Evolutionary conservation across 92 coral and sea anemone species (phyloP).

Genomic region (Epizoanthus fatuus): DNA sequence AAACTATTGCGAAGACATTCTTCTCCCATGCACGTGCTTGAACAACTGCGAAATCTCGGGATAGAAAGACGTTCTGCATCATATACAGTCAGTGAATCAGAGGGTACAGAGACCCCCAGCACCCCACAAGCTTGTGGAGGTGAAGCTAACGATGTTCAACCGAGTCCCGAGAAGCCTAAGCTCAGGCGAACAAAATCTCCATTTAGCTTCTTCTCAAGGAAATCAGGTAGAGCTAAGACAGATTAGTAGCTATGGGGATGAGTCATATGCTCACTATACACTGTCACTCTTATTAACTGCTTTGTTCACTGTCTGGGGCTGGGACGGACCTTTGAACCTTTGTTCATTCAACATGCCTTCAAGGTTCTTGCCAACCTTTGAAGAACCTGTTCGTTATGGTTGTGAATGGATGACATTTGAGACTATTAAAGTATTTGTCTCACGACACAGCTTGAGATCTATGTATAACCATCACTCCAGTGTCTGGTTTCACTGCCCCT

Average conservation of each 20-base stretch:
- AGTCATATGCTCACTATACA: too few species aligned
- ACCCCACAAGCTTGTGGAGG: slow-evolving; percentile 1
- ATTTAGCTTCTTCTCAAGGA: slow-evolving; percentile 34
- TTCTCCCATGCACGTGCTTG: slow-evolving; percentile 34
- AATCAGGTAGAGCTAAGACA: slow-evolving; percentile 27
- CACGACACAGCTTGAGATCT: too few species aligned
- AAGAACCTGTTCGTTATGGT: too few species aligned
- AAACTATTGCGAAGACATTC: slow-evolving; percentile 20
- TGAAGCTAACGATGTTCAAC: background rate
- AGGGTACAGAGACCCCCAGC: background rate
- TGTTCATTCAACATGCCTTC: too few species aligned
- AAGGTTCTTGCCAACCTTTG: too few species aligned
- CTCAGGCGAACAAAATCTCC: slow-evolving; percentile 25
- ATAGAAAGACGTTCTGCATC: slow-evolving; percentile 31
- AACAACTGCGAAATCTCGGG: slow-evolving; percentile 30
- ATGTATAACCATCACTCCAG: too few species aligned
- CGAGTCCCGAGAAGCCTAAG: background rate
- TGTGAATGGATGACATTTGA: too few species aligned
- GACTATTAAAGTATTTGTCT: too few species aligned
- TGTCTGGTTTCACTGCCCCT: too few species aligned
- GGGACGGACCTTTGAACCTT: too few species aligned
- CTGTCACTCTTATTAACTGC: too few species aligned
- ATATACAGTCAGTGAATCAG: background rate
- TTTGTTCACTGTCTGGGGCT: too few species aligned
- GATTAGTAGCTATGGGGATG: background rate